Percentiles rank a stretch among this genome's conserved stretches.
Evolutionary conservation across 1,140 invertebrate genomes (phyloP).

Genomic region (Pinna nobilis): DNA sequence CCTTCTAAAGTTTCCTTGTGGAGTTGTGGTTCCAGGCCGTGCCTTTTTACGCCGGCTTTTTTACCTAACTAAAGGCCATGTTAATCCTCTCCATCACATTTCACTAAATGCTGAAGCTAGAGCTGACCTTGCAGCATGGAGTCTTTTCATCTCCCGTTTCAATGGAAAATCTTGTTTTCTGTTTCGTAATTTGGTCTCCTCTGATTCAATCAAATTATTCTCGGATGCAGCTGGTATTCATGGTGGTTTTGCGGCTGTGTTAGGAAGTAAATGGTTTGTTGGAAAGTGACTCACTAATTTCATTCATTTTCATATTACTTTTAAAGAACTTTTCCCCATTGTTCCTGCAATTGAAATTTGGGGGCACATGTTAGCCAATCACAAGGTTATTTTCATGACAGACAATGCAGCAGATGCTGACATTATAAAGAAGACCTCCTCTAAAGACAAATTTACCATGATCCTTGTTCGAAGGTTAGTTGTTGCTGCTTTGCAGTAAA

Average conservation of each 20-base stretch:
- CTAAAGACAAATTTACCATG: conserved; percentile 32
- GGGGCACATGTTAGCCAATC: conserved; percentile 7
- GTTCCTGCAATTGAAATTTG: conserved; percentile 23
- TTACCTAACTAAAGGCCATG: background rate
- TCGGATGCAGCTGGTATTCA: conserved; percentile 17
- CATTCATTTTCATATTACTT: conserved; percentile 14
- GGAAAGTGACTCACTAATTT: conserved; percentile 23
- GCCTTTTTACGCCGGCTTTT: conserved; percentile 27
- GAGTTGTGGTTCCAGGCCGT: conserved; percentile 19
- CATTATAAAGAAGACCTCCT: conserved; percentile 34
- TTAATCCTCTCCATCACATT: conserved; percentile 21
- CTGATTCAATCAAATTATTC: conserved; percentile 9
- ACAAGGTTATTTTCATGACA: conserved; percentile 8
- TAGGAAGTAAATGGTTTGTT: conserved; percentile 10
- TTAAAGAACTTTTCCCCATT: conserved; percentile 42
- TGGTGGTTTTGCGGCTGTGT: conserved; percentile 21
- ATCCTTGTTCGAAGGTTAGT: conserved; percentile 18
- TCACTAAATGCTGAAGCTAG: conserved; percentile 7
- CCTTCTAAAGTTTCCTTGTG: conserved; percentile 37
- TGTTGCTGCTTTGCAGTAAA: conserved; percentile 11
- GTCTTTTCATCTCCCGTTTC: background rate
- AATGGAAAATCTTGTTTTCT: conserved; percentile 40
- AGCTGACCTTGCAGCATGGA: conserved; percentile 27
- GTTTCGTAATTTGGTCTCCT: background rate
- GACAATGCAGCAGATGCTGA: conserved; percentile 34